Evolutionary conservation across 2,797 vertebrate species (phyloP).

Genomic region (Chelmon rostratus): DNA sequence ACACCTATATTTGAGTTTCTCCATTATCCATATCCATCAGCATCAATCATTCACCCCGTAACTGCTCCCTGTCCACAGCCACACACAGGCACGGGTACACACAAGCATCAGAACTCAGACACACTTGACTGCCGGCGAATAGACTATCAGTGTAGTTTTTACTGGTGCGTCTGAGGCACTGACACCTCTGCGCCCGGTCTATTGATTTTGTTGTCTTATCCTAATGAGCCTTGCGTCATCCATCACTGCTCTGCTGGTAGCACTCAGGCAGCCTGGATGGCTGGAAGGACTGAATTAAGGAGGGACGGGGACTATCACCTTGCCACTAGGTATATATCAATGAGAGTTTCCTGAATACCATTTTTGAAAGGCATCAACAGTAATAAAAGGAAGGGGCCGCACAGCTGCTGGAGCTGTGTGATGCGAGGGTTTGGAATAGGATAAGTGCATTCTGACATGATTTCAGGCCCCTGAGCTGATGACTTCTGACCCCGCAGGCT

Average conservation of each 20-base stretch:
- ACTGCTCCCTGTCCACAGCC: constrained; percentile 48
- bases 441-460: constrained; percentile 79
- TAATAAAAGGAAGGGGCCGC: constrained; percentile 31
- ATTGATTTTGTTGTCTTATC: constrained; percentile 83
- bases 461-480: constrained; percentile 74
- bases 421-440: constrained; percentile 57
- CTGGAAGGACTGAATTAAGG: constrained; percentile 66
- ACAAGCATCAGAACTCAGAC: constrained; percentile 47
- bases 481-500: constrained; percentile 77
- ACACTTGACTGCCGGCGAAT: constrained; percentile 54
- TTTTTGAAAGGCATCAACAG: constrained; percentile 52
- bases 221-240: constrained; percentile 81
- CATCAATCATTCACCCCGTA: constrained; percentile 72
- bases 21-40: constrained; percentile 78
- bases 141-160: constrained; percentile 68
- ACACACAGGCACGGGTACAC: constrained; percentile 28
- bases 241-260: constrained; percentile 71
- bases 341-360: constrained; percentile 54
- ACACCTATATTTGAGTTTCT: constrained; percentile 73
- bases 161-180: constrained; percentile 65
- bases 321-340: constrained; percentile 70
- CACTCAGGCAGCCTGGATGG: constrained; percentile 55
- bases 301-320: constrained; percentile 68
- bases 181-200: constrained; percentile 69
- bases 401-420: constrained; percentile 57